Evolutionary conservation across 1,140 invertebrate species (phyloP).

Genomic region (Subanguina moxae): DNA sequence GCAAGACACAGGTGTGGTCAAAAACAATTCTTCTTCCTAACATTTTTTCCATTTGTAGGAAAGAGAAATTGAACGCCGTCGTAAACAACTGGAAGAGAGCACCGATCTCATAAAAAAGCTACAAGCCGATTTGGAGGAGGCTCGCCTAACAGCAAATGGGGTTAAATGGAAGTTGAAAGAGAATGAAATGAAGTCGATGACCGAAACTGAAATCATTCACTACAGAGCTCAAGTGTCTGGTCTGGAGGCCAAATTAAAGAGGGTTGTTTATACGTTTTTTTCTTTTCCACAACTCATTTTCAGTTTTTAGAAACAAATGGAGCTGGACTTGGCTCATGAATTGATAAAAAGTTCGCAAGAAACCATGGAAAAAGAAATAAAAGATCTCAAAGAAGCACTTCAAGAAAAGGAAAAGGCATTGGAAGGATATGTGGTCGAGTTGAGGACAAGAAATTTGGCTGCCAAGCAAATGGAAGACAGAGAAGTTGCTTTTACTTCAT

Average conservation of each 20-base stretch:
- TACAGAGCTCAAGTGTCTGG: conserved; percentile 14
- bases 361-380: conserved; percentile 16
- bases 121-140: conserved; percentile 30
- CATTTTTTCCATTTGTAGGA: not conserved
- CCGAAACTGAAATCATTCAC: conserved; percentile 25
- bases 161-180: conserved; percentile 26
- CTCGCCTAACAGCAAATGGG: conserved; percentile 18
- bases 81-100: conserved; percentile 34
- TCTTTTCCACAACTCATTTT: conserved; percentile 1
- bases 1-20: not conserved
- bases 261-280: not conserved
- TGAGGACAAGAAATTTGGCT: not conserved
- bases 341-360: conserved; percentile 19
- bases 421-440: conserved; percentile 6
- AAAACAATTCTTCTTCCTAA: not conserved
- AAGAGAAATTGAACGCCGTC: conserved; percentile 21
- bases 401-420: conserved; percentile 9
- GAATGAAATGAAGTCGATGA: conserved; percentile 22
- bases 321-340: conserved; percentile 18
- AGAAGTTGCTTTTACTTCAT: not conserved
- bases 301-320: conserved; percentile 26
- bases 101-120: conserved; percentile 23
- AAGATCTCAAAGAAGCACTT: conserved; percentile 13
- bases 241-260: conserved; percentile 17
- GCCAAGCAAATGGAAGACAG: not conserved